These are phyloP conservation scores for Percina caprodes DNA, from an alignment of 2,113 vertebrate species.

Conservation along the genomic window DNA sequence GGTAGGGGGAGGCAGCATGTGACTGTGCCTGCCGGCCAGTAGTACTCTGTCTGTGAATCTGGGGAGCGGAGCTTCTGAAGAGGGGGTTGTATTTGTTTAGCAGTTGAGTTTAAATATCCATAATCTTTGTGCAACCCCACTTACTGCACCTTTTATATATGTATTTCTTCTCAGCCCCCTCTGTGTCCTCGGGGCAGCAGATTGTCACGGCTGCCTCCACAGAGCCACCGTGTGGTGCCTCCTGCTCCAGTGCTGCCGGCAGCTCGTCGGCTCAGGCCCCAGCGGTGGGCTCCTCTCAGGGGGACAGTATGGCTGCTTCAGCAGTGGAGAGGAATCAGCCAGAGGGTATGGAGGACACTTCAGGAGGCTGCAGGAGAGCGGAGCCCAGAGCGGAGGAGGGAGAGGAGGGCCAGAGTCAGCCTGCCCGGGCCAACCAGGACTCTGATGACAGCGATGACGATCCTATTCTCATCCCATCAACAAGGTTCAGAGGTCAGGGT, in stretches of 20 bases:
- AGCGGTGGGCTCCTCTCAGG: slow-evolving; percentile 35
- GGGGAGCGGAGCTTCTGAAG: no score
- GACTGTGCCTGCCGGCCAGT: no score
- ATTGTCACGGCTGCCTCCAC: slow-evolving; percentile 10
- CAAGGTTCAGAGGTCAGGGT: slow-evolving; percentile 91
- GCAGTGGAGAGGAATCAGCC: slow-evolving; percentile 49
- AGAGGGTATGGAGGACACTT: slow-evolving; percentile 59
- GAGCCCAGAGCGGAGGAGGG: slow-evolving; percentile 60
- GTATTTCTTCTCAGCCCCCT: slow-evolving; percentile 15
- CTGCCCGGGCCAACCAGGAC: slow-evolving; percentile 87
- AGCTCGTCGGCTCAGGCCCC: neutral
- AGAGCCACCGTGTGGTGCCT: slow-evolving; percentile 56
- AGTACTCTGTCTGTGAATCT: no score
- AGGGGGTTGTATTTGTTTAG: no score
- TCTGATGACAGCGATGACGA: slow-evolving; percentile 97
- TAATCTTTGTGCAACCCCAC: no score
- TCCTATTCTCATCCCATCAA: slow-evolving; percentile 92
- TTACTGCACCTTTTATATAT: no score
- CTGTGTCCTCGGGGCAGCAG: slow-evolving; percentile 32
- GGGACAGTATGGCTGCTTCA: neutral
- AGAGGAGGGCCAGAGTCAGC: slow-evolving; percentile 78
- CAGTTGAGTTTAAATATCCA: no score
- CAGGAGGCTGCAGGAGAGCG: slow-evolving; percentile 75
- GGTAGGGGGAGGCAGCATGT: no score
- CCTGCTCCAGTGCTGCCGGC: slow-evolving; percentile 49